Percentiles rank a stretch among this genome's conserved stretches.
Conservation (phyloP, 2,113 vertebrate species). For the Alethe castanea region DNA sequence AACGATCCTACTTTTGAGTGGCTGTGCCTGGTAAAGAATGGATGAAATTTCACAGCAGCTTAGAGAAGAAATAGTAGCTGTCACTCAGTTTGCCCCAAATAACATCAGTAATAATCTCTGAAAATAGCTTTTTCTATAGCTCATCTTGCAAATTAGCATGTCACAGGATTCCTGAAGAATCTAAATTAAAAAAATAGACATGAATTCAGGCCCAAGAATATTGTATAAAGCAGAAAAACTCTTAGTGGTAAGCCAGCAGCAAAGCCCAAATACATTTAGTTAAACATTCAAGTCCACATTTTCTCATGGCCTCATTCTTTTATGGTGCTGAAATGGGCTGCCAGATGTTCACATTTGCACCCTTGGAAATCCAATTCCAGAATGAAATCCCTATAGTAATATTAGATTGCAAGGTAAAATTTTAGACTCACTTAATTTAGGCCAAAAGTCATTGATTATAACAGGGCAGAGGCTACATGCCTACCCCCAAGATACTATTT, state of each 20-base stretch:
- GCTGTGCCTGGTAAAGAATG: neutral
- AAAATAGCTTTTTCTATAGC: slow-evolving; percentile 40
- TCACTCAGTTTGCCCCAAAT: slow-evolving; percentile 56
- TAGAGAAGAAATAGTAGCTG: slow-evolving; percentile 23
- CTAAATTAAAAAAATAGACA: neutral
- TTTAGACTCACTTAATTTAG: neutral
- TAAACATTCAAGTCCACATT: neutral
- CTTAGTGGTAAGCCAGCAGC: neutral
- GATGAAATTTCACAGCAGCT: slow-evolving; percentile 35
- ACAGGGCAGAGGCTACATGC: neutral
- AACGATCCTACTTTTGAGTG: neutral
- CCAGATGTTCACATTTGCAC: neutral
- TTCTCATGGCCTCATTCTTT: neutral
- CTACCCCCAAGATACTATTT: neutral
- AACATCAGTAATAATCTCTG: slow-evolving; percentile 44
- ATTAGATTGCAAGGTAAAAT: neutral
- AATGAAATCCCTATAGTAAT: neutral
- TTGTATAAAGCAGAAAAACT: neutral
- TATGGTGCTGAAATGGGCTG: neutral
- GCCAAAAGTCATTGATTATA: neutral
- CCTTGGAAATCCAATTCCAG: neutral
- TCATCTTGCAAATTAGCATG: slow-evolving; percentile 9
- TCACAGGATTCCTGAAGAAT: neutral
- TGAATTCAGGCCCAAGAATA: neutral
- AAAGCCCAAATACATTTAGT: neutral